Conservation (phyloP, 2,113 vertebrate species). For the Perca flavescens region DNA sequence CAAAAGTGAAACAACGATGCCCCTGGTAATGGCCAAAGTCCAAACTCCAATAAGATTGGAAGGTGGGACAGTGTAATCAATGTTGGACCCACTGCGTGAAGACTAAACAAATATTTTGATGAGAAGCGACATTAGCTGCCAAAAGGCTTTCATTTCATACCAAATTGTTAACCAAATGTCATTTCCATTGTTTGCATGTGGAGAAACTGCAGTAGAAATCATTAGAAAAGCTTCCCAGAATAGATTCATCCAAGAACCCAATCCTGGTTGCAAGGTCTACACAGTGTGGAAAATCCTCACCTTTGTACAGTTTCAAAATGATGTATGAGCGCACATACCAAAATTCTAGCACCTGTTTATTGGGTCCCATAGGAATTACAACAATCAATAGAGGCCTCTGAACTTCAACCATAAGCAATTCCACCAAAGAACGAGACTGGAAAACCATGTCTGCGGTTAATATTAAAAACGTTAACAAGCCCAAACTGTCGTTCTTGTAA, state of each 20-base stretch:
- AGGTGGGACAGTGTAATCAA: conserved; percentile 11
- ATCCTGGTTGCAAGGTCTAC: neutral
- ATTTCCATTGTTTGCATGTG: neutral
- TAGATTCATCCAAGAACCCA: neutral
- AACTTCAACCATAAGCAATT: neutral
- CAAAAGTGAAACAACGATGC: conserved; percentile 9
- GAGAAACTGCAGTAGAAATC: neutral
- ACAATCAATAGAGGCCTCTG: neutral
- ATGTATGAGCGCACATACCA: neutral
- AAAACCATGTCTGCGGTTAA: neutral
- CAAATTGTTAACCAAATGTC: neutral
- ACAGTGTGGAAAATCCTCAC: neutral
- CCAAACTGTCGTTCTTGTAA: neutral
- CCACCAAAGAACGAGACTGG: neutral
- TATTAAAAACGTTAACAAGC: conserved; percentile 7
- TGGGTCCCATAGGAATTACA: neutral
- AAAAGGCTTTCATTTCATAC: neutral
- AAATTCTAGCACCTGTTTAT: neutral
- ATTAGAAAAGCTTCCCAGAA: neutral
- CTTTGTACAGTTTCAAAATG: neutral
- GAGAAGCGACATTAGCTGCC: neutral
- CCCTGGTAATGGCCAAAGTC: conserved; percentile 12
- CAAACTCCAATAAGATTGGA: neutral
- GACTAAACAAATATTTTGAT: conserved; percentile 34
- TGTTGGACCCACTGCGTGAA: neutral